A percentile compares a stretch with the other conserved stretches of the same genome.
phyloP scores from a whole-genome alignment of 2,113 vertebrate species.

The Candoia aspera region DNA sequence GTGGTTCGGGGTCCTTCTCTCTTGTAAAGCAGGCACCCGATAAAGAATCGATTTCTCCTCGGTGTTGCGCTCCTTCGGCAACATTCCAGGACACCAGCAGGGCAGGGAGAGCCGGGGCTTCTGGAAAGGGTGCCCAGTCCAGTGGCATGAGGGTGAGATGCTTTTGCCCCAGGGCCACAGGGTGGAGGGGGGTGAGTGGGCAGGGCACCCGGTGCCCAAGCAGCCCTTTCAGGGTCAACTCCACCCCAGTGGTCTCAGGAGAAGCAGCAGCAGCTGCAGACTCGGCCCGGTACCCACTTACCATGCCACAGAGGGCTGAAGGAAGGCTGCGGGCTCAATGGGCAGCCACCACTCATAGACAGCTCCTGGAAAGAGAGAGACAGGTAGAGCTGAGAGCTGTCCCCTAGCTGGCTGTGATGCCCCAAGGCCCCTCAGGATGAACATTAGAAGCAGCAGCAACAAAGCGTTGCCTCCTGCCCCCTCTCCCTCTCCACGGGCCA shows the following conservation, averaged over 20 bases:
- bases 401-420: neutral
- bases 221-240: neutral
- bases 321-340: too few species aligned
- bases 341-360: neutral
- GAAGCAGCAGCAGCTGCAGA: neutral
- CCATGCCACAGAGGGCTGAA: slow-evolving; percentile 2
- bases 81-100: neutral
- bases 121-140: neutral
- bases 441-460: neutral
- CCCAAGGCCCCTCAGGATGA: neutral
- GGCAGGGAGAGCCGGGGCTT: neutral
- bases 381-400: neutral
- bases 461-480: neutral
- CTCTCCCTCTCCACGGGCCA: too few species aligned
- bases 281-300: neutral
- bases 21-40: neutral
- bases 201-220: neutral
- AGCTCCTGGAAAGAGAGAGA: neutral
- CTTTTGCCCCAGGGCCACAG: neutral
- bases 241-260: neutral
- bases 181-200: neutral
- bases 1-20: neutral
- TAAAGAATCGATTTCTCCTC: too few species aligned
- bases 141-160: neutral
- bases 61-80: neutral